Evolutionary conservation across 2,113 vertebrate species (phyloP).

Genomic region (human): GRCh38 chr17:10349501-10350000

Average conservation of each 20-base stretch:
- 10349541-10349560: not conserved
- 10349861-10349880: not conserved
- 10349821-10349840: not conserved
- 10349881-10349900: not conserved
- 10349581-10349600: not conserved
- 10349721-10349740: not conserved
- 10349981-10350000: not conserved
- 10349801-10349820: not conserved
- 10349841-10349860: not conserved
- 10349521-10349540: not conserved
- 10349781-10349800: not conserved
- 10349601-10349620: no score
- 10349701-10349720: not conserved
- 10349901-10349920: not conserved
- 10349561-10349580: not conserved
- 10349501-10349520: not conserved
- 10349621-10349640: not conserved
- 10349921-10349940: not conserved
- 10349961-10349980: fast-evolving
- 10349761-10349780: not conserved
- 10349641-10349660: not conserved
- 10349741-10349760: not conserved
- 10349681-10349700: not conserved
- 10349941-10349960: not conserved
- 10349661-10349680: not conserved